Evolutionary conservation across 2,888 invertebrate genomes (phyloP).

Genomic region (Drosophila algonquin): DNA sequence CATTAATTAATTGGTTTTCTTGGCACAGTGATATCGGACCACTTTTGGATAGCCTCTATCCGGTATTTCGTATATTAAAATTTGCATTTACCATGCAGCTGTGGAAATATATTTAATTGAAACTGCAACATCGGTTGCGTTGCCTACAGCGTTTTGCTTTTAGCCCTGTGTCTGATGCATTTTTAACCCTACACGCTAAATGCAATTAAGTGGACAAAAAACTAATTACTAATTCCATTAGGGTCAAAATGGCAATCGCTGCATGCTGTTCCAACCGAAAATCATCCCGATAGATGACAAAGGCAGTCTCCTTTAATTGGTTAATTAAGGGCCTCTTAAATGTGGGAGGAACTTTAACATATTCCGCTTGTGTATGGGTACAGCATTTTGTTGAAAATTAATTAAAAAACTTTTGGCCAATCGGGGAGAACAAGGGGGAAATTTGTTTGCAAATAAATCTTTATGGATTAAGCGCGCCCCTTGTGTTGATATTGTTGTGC

Average conservation of each 20-base stretch:
- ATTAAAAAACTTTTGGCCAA: constrained; percentile 52
- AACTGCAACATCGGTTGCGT: constrained; percentile 7
- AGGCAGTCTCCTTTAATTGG: constrained; percentile 27
- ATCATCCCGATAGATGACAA: constrained; percentile 1
- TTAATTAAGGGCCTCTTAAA: constrained; percentile 28
- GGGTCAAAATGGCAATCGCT: neutral
- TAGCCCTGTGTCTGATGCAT: constrained; percentile 19
- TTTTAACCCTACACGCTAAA: constrained; percentile 21
- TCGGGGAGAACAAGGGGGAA: constrained; percentile 33
- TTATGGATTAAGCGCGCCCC: constrained; percentile 62
- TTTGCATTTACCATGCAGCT: neutral
- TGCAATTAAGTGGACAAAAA: constrained; percentile 36
- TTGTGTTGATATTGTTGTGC: constrained; percentile 17
- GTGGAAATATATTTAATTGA: neutral
- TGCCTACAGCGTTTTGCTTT: constrained; percentile 15
- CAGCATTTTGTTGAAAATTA: constrained; percentile 36
- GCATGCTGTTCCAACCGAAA: neutral
- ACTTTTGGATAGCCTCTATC: too few species aligned
- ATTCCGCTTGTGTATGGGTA: constrained; percentile 9
- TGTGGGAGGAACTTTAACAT: constrained; percentile 30
- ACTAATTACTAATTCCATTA: constrained; percentile 59
- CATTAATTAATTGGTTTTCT: neutral
- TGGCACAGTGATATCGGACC: too few species aligned
- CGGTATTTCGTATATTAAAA: neutral
- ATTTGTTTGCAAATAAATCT: constrained; percentile 66